phyloP scores from a whole-genome alignment of 2,113 vertebrate genomes.

The Bos indicus region DNA sequence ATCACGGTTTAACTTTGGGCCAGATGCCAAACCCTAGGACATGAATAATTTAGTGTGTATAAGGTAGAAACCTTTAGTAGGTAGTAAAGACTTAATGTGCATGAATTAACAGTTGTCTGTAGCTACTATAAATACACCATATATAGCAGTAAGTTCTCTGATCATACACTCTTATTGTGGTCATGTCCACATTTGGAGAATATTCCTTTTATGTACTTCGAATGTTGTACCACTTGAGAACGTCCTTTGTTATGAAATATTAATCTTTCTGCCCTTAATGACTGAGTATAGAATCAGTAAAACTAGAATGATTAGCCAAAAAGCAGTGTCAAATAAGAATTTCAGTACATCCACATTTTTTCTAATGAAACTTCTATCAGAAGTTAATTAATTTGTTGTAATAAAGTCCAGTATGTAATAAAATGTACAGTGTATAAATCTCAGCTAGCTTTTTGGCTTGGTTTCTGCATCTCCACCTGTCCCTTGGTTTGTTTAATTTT shows the following conservation, averaged over 20 bases:
- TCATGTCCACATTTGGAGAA: neutral
- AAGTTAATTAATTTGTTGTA: slow-evolving; percentile 66
- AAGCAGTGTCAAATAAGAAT: slow-evolving; percentile 15
- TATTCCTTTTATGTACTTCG: neutral
- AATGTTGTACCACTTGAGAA: slow-evolving; percentile 52
- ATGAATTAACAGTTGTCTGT: slow-evolving; percentile 64
- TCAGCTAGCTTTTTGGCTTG: slow-evolving; percentile 41
- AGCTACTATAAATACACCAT: neutral
- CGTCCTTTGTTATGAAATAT: slow-evolving; percentile 37
- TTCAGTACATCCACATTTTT: slow-evolving; percentile 58
- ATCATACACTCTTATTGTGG: neutral
- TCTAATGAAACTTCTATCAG: slow-evolving; percentile 27
- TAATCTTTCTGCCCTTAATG: neutral
- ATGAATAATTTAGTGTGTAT: neutral
- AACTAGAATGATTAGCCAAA: slow-evolving; percentile 24
- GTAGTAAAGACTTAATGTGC: slow-evolving; percentile 60
- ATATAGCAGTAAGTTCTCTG: slow-evolving; percentile 1
- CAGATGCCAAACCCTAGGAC: slow-evolving; percentile 44
- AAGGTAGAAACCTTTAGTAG: slow-evolving; percentile 28
- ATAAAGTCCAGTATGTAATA: slow-evolving; percentile 67
- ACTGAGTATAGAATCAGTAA: slow-evolving; percentile 15
- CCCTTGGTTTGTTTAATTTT: neutral
- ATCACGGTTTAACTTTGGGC: slow-evolving; percentile 29
- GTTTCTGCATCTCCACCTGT: neutral
- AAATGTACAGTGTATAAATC: slow-evolving; percentile 65